These are phyloP conservation scores for Oryzias melastigma DNA, from an alignment of 2,113 vertebrate genomes.

Conservation along the genomic window DNA sequence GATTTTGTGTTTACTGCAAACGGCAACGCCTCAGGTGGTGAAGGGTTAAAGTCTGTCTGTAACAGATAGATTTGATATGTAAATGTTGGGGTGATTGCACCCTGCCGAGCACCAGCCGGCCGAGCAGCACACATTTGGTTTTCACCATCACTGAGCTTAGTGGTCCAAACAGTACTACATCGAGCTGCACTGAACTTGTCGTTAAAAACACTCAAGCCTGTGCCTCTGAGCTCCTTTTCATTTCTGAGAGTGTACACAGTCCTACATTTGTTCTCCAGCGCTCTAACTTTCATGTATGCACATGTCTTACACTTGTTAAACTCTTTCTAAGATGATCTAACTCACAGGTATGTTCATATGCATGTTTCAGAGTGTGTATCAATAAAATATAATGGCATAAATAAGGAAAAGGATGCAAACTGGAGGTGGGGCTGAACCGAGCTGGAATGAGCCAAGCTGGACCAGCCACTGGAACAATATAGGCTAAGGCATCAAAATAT, in stretches of 20 bases:
- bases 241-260: neutral
- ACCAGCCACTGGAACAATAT: neutral
- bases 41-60: too few species aligned
- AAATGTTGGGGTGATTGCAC: too few species aligned
- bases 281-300: constrained; percentile 21
- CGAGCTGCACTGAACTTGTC: neutral
- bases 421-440: constrained; percentile 46
- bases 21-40: too few species aligned
- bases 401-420: constrained; percentile 68
- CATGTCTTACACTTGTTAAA: constrained; percentile 31
- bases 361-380: constrained; percentile 39
- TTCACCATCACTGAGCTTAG: neutral
- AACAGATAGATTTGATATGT: too few species aligned
- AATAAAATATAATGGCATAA: constrained; percentile 71
- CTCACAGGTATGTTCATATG: constrained; percentile 26
- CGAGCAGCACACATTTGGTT: too few species aligned
- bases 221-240: neutral
- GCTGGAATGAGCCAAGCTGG: constrained; percentile 31
- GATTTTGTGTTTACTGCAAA: too few species aligned
- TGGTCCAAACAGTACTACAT: neutral
- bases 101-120: too few species aligned
- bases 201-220: neutral
- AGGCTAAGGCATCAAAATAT: neutral
- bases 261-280: constrained; percentile 7
- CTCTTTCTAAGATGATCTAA: constrained; percentile 47